Base-by-base conservation (phyloP, 2,113 vertebrate species). In the Neopipo cinnamomea region DNA sequence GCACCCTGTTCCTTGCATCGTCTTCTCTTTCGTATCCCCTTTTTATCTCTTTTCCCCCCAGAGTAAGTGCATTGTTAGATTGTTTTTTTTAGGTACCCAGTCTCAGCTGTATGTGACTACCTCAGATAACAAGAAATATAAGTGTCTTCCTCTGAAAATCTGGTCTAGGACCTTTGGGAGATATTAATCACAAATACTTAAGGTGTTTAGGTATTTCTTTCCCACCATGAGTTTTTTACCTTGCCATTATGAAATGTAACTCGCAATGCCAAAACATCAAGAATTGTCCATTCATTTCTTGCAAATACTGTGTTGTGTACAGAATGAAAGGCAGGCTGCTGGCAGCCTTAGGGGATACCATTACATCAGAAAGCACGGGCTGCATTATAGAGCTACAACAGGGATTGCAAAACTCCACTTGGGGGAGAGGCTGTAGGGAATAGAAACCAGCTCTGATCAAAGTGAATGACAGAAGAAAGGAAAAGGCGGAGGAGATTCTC, bases 21-120 rank as follows among this genome's bases (percentile, higher is more conserved):
- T 30, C 7, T 35, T 75, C 22, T 42, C 21, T 35, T 85, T 68
- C 22, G 12, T n/a, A 41, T 27, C 68, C 3, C 1, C 4, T 31
- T 61, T 49, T 80, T 41, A 12, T 7, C 27, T 49, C 16, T 52
- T 66, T 50, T 70, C 8, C 0, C 14, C 6, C 21, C 7, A 7
- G 20, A 6, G 2, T 6, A 55, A 14, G 7, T 9, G 5, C 14
- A 3, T 35, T 62, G 12, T 5, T 14, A 42, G 6, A 20, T n/a
- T 15, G 11, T n/a, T 73, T 66, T 44, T 14, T 42, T 12, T 27
- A 76, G 59, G 10, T 50, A 28, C 9, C 8, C 73, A 52, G 8
- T 44, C 33, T 82, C 15, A 66, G 14, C 6, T 92, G 19, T 55
- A 14, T 24, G 8, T 18, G 8, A 39, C 52, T 74, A 23, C 6